A percentile compares a stretch with the other conserved stretches of the same genome.
Conservation (phyloP, 2,888 invertebrate genomes). For the Agrochola lychnidis region DNA sequence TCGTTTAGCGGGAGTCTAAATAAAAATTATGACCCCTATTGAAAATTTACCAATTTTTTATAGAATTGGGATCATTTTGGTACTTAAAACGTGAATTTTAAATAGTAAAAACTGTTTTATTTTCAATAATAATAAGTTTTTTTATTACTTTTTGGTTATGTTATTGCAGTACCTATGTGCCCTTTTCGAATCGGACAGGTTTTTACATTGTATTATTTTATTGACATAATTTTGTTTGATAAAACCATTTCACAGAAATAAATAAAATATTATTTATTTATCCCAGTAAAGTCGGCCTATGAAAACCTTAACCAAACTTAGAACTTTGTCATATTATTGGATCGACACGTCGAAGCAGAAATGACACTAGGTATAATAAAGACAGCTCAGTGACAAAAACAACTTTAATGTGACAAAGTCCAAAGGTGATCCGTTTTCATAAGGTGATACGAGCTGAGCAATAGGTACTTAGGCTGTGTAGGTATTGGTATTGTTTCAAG, state of each 20-base stretch:
- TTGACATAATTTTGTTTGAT: background rate
- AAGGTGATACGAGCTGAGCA: background rate
- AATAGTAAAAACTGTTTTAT: no score
- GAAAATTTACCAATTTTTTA: no score
- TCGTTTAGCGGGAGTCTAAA: no score
- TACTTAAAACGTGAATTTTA: no score
- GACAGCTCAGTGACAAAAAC: slow-evolving; percentile 4
- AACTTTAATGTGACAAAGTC: background rate
- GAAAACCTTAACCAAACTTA: background rate
- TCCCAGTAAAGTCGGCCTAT: background rate
- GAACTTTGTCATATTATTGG: background rate
- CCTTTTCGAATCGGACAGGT: no score
- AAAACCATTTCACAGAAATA: background rate
- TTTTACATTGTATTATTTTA: background rate
- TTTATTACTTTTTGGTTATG: no score
- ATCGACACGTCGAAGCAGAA: slow-evolving; percentile 2
- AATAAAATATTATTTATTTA: background rate
- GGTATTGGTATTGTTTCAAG: slow-evolving; percentile 6
- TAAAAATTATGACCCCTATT: no score
- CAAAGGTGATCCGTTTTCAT: background rate
- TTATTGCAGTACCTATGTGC: no score
- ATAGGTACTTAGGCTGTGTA: background rate
- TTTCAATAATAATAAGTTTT: no score
- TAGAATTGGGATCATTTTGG: no score
- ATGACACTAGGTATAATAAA: background rate